These are phyloP conservation scores for Leptinotarsa lineolata DNA, from an alignment of 1,140 invertebrate species.

Conservation along the genomic window DNA sequence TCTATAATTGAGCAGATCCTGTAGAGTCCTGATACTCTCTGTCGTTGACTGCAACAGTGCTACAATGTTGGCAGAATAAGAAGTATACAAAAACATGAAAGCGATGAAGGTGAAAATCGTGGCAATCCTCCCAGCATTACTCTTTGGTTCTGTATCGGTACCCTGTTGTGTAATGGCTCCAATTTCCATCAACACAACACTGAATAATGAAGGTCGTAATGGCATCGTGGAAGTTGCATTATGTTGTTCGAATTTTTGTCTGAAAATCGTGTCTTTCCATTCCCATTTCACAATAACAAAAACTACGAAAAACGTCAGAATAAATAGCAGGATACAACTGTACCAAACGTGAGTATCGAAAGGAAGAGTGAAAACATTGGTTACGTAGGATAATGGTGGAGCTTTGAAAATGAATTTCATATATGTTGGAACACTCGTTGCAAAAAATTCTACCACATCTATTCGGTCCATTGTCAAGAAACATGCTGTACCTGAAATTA, in stretches of 20 bases:
- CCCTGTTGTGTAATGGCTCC: conserved; percentile 64
- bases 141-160: conserved; percentile 58
- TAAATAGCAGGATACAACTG: conserved; percentile 29
- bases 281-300: conserved; percentile 45
- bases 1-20: conserved; percentile 59
- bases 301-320: conserved; percentile 30
- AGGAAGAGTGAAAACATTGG: conserved; percentile 66
- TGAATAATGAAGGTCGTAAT: conserved; percentile 42
- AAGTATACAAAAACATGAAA: conserved; percentile 52
- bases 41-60: conserved; percentile 58
- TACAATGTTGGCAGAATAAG: conserved; percentile 56
- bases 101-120: conserved; percentile 47
- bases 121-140: conserved; percentile 50
- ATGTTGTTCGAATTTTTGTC: conserved; percentile 15
- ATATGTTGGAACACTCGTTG: conserved; percentile 61
- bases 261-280: conserved; percentile 34
- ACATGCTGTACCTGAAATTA: conserved; percentile 58
- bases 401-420: conserved; percentile 66
- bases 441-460: conserved; percentile 62
- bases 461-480: conserved; percentile 62
- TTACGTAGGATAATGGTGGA: conserved; percentile 66
- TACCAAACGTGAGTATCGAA: conserved; percentile 57
- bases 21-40: conserved; percentile 54
- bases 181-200: conserved; percentile 58
- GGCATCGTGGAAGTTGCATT: neutral